A percentile compares a stretch with the other conserved stretches of the same genome.
Evolutionary conservation across 2,888 invertebrate genomes (phyloP).

Genomic region (Prosopocoilus inquinatus): DNA sequence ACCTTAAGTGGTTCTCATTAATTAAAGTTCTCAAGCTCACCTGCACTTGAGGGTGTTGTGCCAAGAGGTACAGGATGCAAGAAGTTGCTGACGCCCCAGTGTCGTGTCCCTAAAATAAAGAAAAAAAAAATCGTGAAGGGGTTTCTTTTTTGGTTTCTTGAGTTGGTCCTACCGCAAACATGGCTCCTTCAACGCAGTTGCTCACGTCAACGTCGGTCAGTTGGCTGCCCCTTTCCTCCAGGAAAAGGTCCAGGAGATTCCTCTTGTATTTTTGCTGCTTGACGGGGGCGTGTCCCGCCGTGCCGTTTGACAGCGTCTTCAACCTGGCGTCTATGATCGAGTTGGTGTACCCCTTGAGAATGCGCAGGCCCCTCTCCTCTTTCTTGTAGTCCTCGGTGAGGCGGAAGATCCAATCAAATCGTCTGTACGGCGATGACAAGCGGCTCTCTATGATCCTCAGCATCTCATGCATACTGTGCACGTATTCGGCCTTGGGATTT

Average conservation of each 20-base stretch:
- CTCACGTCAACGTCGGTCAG: slow-evolving; percentile 60
- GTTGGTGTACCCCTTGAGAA: slow-evolving; percentile 56
- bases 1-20: background rate
- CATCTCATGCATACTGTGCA: slow-evolving; percentile 63
- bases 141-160: background rate
- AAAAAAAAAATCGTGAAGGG: background rate
- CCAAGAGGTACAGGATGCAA: slow-evolving; percentile 50
- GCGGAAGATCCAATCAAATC: slow-evolving; percentile 49
- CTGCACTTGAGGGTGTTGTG: slow-evolving; percentile 49
- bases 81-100: slow-evolving; percentile 51
- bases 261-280: too few species aligned
- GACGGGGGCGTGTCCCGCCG: too few species aligned
- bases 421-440: slow-evolving; percentile 48
- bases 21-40: slow-evolving; percentile 19
- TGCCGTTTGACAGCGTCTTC: slow-evolving; percentile 38
- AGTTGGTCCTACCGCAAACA: slow-evolving; percentile 61
- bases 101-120: slow-evolving; percentile 48
- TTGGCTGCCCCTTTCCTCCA: background rate
- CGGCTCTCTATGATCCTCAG: slow-evolving; percentile 36
- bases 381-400: slow-evolving; percentile 59
- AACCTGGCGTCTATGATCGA: slow-evolving; percentile 55
- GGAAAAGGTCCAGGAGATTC: too few species aligned
- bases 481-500: slow-evolving; percentile 67
- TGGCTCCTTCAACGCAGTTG: slow-evolving; percentile 72
- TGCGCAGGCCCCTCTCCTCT: slow-evolving; percentile 52